phyloP scores from a whole-genome alignment of 2,888 invertebrate genomes.

The Drosophila pseudotalamancana region DNA sequence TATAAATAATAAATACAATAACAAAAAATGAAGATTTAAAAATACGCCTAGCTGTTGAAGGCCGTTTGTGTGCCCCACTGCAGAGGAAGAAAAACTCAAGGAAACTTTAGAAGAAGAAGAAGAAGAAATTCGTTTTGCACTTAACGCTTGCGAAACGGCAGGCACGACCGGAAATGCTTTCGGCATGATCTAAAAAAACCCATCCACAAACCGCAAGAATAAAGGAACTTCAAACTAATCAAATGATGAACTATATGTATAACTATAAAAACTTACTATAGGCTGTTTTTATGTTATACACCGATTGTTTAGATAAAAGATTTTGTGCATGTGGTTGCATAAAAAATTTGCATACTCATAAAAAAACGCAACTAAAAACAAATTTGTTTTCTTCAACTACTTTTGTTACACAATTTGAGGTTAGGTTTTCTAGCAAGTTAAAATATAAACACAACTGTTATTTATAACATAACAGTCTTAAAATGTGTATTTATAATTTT shows the following conservation, averaged over 20 bases:
- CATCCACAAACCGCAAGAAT: background rate
- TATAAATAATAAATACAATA: constrained; percentile 1
- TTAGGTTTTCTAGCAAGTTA: no score
- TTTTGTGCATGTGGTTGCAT: no score
- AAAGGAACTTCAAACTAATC: background rate
- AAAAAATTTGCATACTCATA: no score
- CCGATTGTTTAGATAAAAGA: no score
- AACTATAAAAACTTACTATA: no score
- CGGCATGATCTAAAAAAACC: background rate
- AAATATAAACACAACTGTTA: no score
- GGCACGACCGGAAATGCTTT: constrained; percentile 1
- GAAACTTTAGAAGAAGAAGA: no score
- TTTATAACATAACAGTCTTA: no score
- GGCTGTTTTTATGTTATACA: no score
- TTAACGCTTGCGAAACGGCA: background rate
- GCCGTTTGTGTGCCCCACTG: background rate
- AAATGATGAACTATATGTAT: background rate
- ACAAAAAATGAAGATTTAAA: constrained; percentile 26
- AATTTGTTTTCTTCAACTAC: background rate
- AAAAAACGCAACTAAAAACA: constrained; percentile 1
- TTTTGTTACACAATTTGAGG: constrained; percentile 3
- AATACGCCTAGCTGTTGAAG: constrained; percentile 29
- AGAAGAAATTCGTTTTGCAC: no score
- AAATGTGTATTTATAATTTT: no score
- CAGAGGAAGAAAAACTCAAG: constrained; percentile 14